A percentile compares a stretch with the other conserved stretches of the same genome.
These are phyloP conservation scores for Furcula furcula DNA, from an alignment of 2,888 invertebrate genomes.

Conservation along the genomic window DNA sequence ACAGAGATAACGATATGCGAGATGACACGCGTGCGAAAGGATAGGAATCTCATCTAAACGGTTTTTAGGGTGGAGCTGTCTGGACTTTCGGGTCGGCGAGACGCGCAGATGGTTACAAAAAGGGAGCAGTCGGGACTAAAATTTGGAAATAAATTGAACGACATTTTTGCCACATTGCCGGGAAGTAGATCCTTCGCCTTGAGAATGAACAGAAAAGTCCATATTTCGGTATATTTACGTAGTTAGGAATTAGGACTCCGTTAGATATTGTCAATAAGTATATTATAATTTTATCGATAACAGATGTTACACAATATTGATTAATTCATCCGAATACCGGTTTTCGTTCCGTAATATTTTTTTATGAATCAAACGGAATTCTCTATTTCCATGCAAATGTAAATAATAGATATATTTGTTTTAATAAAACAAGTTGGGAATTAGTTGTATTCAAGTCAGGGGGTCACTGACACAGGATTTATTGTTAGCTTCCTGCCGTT, in stretches of 20 bases:
- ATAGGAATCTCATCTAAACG: conserved; percentile 69
- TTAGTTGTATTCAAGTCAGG: conserved; percentile 63
- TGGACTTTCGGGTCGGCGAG: conserved; percentile 68
- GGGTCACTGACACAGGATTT: conserved; percentile 70
- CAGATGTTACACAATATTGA: too few relatives aligned
- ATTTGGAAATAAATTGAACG: conserved; percentile 79
- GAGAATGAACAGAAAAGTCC: conserved; percentile 42
- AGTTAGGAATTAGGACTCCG: too few relatives aligned
- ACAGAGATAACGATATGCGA: conserved; percentile 64
- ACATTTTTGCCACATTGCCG: conserved; percentile 75
- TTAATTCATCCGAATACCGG: too few relatives aligned
- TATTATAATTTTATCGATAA: too few relatives aligned
- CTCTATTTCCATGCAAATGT: conserved; percentile 11
- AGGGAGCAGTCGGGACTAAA: conserved; percentile 72
- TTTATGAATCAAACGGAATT: conserved; percentile 10
- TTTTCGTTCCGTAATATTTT: too few relatives aligned
- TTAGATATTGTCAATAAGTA: too few relatives aligned
- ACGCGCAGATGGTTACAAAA: conserved; percentile 79
- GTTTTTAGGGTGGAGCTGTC: conserved; percentile 82
- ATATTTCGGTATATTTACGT: background rate
- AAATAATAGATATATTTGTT: conserved; percentile 7
- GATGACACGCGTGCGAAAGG: conserved; percentile 67
- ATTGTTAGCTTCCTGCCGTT: conserved; percentile 68
- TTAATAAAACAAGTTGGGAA: conserved; percentile 47
- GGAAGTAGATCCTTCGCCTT: conserved; percentile 49